A percentile compares a stretch with the other conserved stretches of the same genome.
These are phyloP conservation scores for Graptemys geographica DNA, from an alignment of 2,797 vertebrate genomes.

Conservation along the genomic window DNA sequence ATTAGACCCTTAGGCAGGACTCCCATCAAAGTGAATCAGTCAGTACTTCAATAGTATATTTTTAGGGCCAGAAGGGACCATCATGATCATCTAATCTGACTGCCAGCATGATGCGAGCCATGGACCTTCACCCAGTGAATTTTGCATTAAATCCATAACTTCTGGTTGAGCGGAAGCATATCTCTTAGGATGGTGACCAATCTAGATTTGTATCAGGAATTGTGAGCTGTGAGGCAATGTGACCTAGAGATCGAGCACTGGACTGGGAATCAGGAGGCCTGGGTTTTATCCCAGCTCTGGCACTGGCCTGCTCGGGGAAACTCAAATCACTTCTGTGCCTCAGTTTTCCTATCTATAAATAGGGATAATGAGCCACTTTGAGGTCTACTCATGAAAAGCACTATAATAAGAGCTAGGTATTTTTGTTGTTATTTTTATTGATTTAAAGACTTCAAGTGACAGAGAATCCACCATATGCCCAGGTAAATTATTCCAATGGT, in stretches of 20 bases:
- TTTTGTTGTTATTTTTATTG: not conserved
- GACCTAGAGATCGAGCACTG: not conserved
- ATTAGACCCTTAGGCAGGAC: too few species aligned
- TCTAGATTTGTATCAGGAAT: not conserved
- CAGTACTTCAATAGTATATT: too few species aligned
- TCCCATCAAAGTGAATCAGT: rapidly evolving
- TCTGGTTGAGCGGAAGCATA: not conserved
- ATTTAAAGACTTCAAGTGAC: not conserved
- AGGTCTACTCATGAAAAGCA: not conserved
- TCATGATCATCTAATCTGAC: not conserved
- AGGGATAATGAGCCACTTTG: not conserved
- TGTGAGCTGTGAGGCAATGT: not conserved
- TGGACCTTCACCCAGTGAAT: not conserved
- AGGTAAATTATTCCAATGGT: not conserved
- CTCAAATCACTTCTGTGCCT: not conserved
- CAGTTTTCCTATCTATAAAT: not conserved
- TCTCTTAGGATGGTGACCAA: not conserved
- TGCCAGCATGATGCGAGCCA: not conserved
- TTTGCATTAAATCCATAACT: not conserved
- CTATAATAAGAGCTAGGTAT: not conserved
- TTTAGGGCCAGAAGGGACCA: too few species aligned
- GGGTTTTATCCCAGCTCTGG: not conserved
- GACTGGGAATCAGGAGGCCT: not conserved
- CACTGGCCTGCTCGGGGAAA: not conserved
- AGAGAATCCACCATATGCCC: not conserved